Conservation (phyloP, 2,888 invertebrate genomes). For the Thysanoteuthis rhombus region DNA sequence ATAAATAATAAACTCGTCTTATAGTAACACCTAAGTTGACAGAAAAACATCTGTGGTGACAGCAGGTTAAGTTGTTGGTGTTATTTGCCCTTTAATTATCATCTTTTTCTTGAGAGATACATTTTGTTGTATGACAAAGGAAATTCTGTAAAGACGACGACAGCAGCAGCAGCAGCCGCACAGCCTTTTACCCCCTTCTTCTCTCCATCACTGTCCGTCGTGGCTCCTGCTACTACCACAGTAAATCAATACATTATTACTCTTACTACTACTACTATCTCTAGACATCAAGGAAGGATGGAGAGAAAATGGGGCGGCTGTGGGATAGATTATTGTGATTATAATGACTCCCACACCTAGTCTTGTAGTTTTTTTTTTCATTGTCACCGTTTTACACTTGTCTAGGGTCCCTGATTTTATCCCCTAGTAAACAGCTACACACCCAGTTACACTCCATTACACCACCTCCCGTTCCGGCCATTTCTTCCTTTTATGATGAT, state of each 20-base stretch:
- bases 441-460: not conserved
- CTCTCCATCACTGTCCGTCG: not conserved
- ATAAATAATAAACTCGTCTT: not conserved
- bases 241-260: not conserved
- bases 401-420: not conserved
- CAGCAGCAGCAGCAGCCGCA: not conserved
- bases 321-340: not conserved
- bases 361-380: not conserved
- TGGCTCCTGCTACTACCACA: not conserved
- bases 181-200: not conserved
- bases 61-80: not conserved
- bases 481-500: not conserved
- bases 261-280: not conserved
- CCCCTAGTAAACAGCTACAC: not conserved
- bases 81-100: not conserved
- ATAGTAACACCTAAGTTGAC: not conserved
- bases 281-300: not conserved
- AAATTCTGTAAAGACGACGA: not conserved
- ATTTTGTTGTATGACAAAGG: not conserved
- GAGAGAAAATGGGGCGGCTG: not conserved
- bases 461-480: not conserved
- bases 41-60: not conserved
- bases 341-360: slow-evolving; percentile 14
- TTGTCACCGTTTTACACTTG: not conserved
- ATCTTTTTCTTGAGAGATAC: not conserved